phyloP scores from a whole-genome alignment of 2,113 vertebrate genomes.

The Gallinago paraguaiae region DNA sequence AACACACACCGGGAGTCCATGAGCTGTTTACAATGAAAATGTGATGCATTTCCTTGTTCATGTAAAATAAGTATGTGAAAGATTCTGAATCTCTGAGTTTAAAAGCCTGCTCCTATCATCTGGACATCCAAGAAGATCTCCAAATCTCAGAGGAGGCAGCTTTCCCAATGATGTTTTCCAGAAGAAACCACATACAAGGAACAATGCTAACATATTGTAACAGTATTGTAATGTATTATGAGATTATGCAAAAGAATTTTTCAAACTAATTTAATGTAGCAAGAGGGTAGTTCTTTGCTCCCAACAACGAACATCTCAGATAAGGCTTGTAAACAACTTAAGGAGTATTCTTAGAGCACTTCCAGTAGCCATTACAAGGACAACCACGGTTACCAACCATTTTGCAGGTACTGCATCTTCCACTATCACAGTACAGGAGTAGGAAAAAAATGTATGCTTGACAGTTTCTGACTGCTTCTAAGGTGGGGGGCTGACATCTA shows the following conservation, averaged over 20 bases:
- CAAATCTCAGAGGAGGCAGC: neutral
- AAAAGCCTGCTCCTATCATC: neutral
- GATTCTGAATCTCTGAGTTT: neutral
- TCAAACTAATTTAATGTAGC: neutral
- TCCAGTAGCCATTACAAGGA: neutral
- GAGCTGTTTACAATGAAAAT: conserved; percentile 7
- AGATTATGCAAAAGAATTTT: neutral
- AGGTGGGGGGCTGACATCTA: neutral
- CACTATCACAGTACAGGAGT: neutral
- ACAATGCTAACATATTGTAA: neutral
- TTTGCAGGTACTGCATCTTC: neutral
- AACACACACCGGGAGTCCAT: neutral
- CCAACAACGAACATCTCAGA: neutral
- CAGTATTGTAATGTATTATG: neutral
- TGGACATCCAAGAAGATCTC: neutral
- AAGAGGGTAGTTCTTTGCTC: neutral
- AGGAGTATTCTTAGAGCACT: neutral
- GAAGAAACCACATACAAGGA: neutral
- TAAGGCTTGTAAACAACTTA: neutral
- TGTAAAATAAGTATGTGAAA: neutral
- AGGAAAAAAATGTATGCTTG: neutral
- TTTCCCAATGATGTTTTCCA: neutral
- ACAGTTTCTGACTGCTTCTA: neutral
- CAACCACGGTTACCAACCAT: neutral
- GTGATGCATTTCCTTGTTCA: neutral